These are phyloP conservation scores for Acrossocheilus wenchowensis DNA, from an alignment of 2,797 vertebrate genomes.

Conservation along the genomic window DNA sequence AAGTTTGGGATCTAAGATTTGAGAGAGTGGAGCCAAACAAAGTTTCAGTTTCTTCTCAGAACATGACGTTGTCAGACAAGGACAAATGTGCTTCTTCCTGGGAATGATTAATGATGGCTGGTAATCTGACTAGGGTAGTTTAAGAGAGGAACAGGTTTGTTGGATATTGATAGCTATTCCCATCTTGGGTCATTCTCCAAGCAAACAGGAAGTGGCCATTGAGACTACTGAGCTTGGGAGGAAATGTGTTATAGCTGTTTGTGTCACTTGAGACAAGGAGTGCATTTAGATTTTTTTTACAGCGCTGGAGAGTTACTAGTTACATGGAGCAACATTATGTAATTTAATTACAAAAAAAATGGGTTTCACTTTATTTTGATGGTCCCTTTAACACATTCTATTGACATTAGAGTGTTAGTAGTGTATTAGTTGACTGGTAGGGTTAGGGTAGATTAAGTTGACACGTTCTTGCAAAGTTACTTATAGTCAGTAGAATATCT, in stretches of 20 bases:
- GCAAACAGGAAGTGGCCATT: conserved; percentile 29
- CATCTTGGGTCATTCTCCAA: conserved; percentile 14
- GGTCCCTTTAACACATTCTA: no score
- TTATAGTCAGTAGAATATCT: no score
- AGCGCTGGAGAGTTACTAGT: background rate
- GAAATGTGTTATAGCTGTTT: conserved; percentile 39
- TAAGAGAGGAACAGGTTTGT: conserved; percentile 30
- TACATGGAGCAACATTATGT: background rate
- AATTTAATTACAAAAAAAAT: background rate
- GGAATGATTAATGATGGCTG: conserved; percentile 40
- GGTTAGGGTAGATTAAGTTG: no score
- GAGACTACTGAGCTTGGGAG: conserved; percentile 1
- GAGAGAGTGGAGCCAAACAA: background rate
- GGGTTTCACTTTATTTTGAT: no score
- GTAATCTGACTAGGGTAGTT: conserved; percentile 46
- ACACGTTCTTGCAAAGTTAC: no score
- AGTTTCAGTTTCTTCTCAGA: conserved; percentile 20
- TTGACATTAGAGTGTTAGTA: no score
- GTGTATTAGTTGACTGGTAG: no score
- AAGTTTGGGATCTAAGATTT: background rate
- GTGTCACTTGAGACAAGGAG: conserved; percentile 15
- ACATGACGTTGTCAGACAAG: conserved; percentile 20
- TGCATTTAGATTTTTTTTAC: conserved; percentile 2
- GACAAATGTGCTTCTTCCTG: conserved; percentile 48
- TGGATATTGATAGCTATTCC: conserved; percentile 35